Evolutionary conservation across 2,797 vertebrate genomes (phyloP), one percentile per base, ranked within the genome.

Genomic region (Numenius phaeopus): DNA sequence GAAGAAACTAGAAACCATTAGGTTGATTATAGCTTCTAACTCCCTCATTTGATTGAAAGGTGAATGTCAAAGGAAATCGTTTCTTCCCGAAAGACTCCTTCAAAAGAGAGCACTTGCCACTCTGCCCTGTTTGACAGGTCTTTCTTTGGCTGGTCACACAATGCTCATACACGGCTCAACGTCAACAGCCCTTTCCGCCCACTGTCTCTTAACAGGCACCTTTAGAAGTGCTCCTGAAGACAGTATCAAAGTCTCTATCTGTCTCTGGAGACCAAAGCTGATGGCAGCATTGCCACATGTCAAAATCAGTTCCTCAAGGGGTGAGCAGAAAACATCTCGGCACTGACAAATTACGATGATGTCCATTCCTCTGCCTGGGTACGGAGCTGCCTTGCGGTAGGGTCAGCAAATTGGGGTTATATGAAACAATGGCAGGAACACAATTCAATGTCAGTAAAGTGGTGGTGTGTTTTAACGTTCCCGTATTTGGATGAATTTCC

Each of bases 331-430:
- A 66, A 16, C 8, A 13, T 10, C 29, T 76, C 1, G 0, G 44
- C 12, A 6, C 29, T 8, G 7, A 10, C 29, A 10, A 50, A 7
- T 10, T 42, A 9, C 1, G 2, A 26, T 3, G 10, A n/a, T 0
- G 5, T 79, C 67, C 23, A 7, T 24, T 79, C 50, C 34, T 39
- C 32, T 22, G 49, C 8, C 71, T 79, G 66, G 44, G 44, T 71
- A 7, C 0, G 0, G 37, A 42, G 73, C 42, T 29, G 47, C 50
- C n/a, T 39, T 59, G 24, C 14, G 46, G 50, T 3, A 61, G 22
- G 44, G 44, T 58, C 83, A 80, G 73, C 0, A 9, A 65, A 39
- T 2, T 14, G 10, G 24, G 27, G 17, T 52, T 61, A 7, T 10
- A 3, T 0, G 7, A 84, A 34, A 11, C 55, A 70, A 57, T 13